Base-by-base conservation (phyloP, 2,888 invertebrate species). In the Andrena minutula region DNA sequence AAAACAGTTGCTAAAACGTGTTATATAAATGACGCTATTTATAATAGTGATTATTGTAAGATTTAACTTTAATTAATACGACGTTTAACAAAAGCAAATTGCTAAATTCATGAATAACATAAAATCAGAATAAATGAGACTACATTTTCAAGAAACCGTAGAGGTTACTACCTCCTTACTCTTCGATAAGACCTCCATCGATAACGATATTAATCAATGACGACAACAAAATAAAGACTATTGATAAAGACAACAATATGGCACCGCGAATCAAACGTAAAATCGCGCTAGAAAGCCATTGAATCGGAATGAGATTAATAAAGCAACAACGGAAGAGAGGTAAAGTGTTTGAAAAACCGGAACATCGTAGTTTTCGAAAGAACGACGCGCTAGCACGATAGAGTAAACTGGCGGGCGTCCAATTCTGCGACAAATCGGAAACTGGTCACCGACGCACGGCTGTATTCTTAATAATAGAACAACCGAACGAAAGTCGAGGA, bases 391-490 rank as follows among this genome's bases (percentile, higher is more conserved):
- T 60, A 10, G 12, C 35, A 61, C 10, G 41, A 56, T 64, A 65
- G 51, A 2, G 61, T 32, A 28, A 35, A 30, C 73, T 83, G 83
- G 83, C 83, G n/a, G 51, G 5, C 30, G 51, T 75, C 78, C 83
- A 83, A 78, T 28, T 69, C 47, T 3, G 4, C 70, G 75, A 73
- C 69, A 66, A 73, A 84, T 73, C 60, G 12, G 56, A 79, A 64
- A 66, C 76, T 71, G 60, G 51, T 73, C 69, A 56, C 58, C 35
- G 60, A 69, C 65, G 12, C 41, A 41, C 41, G 64, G 49, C 41
- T 73, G 26, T 51, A 61, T 58, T 70, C 30, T 83, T 83, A 83
- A 83, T 83, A 78, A 83, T 83, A 83, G 83, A 83, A 61, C 58
- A 83, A 53, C 58, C 23, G 26, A 56, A 56, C 7, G 56, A 56